Evolutionary conservation across 2,888 invertebrate genomes (phyloP).

Genomic region (Apomyelois bistriatella): DNA sequence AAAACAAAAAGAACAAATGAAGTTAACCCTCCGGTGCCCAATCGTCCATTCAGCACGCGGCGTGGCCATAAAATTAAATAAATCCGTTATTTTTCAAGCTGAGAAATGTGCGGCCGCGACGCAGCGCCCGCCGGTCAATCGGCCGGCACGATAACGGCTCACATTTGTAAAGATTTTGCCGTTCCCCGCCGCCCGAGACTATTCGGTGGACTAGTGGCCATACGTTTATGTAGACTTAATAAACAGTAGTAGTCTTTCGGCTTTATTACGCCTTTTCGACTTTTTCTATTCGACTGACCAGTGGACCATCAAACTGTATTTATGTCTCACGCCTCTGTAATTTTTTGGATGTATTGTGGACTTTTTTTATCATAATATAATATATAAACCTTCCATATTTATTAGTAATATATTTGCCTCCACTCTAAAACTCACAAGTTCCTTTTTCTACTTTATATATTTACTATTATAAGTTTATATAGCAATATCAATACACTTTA

Average conservation of each 20-base stretch:
- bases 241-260: conserved; percentile 25
- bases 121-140: conserved; percentile 63
- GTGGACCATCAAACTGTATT: too few relatives aligned
- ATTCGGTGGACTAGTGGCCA: conserved; percentile 56
- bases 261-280: too few relatives aligned
- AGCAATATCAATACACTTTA: neutral
- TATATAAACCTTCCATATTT: too few relatives aligned
- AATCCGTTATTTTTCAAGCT: conserved; percentile 79
- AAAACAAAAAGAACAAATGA: conserved; percentile 36
- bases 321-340: too few relatives aligned
- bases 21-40: conserved; percentile 42
- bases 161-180: conserved; percentile 78
- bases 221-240: conserved; percentile 49
- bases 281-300: too few relatives aligned
- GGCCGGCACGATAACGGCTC: conserved; percentile 70
- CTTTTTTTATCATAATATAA: too few relatives aligned
- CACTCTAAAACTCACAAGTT: too few relatives aligned
- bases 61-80: conserved; percentile 77
- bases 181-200: conserved; percentile 53
- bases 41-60: conserved; percentile 77
- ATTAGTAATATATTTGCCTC: too few relatives aligned
- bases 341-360: too few relatives aligned
- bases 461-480: too few relatives aligned
- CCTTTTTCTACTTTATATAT: too few relatives aligned
- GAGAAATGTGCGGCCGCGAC: conserved; percentile 58